These are phyloP conservation scores for Phrynocephalus vlangalii DNA, from an alignment of 2,797 vertebrate genomes.

Conservation along the genomic window DNA sequence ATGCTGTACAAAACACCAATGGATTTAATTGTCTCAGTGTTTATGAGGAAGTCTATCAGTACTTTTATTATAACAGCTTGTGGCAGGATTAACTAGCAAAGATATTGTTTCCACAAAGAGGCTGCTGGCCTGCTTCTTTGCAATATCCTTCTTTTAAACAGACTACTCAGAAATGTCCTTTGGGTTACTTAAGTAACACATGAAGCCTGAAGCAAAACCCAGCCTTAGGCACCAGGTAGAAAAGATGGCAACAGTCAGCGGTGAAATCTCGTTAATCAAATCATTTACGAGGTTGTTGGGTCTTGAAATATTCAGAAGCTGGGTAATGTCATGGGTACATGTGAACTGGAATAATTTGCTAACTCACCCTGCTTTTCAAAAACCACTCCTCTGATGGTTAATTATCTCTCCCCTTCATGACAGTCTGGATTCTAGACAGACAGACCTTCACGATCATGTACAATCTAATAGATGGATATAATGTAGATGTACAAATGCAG, in stretches of 20 bases:
- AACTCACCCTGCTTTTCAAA: slow-evolving; percentile 31
- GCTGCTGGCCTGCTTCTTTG: slow-evolving; percentile 36
- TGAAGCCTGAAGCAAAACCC: slow-evolving; percentile 62
- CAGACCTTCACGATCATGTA: too few relatives aligned
- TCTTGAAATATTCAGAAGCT: slow-evolving; percentile 52
- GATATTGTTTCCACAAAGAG: slow-evolving; percentile 39
- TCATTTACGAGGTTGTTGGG: slow-evolving; percentile 47
- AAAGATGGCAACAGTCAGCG: slow-evolving; percentile 55
- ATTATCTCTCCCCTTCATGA: slow-evolving; percentile 19
- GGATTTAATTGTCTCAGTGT: slow-evolving; percentile 1
- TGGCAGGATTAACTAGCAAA: slow-evolving; percentile 39
- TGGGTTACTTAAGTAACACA: slow-evolving; percentile 65
- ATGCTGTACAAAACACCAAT: slow-evolving; percentile 53
- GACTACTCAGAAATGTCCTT: slow-evolving; percentile 52
- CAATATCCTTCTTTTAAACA: neutral
- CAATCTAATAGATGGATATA: too few relatives aligned
- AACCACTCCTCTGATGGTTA: slow-evolving; percentile 5
- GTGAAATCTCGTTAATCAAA: slow-evolving; percentile 39
- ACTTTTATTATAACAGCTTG: neutral
- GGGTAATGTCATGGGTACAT: slow-evolving; percentile 44
- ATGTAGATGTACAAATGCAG: too few relatives aligned
- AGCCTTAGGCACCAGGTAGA: neutral
- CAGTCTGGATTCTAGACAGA: too few relatives aligned
- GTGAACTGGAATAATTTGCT: slow-evolving; percentile 34
- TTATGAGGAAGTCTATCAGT: slow-evolving; percentile 28